Evolutionary conservation across 2,888 invertebrate genomes (phyloP), one percentile per base, ranked within the genome.

Genomic region (Yponomeuta cagnagella): DNA sequence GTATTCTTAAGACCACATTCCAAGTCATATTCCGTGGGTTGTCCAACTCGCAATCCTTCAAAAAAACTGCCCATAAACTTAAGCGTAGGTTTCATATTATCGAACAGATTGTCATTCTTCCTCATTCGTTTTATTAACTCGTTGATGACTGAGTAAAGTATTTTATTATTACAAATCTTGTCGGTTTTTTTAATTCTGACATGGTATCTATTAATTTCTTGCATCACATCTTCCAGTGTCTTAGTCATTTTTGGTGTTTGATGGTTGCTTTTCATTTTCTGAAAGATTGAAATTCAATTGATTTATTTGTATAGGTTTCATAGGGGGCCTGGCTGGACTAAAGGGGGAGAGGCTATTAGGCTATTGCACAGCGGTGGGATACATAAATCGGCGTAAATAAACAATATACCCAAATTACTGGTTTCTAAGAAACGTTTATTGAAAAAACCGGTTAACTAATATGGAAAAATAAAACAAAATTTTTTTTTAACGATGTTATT

Each of bases 21-120:
- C 30, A 87, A 80, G 73, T 87, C 87, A 70, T 83, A 87, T 75
- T 87, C 87, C 12, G 80, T 85, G 6, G 87, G 84, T 65, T 82
- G 78, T 1, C 87, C 86, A 23, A 87, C 84, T 9, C 87, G 82
- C 30, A 87, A 73, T 48, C 85, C 82, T 71, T 87, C 87, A 72
- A 81, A 87, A 73, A 86, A 87, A 72, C 87, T 87, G 3, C 87
- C 87, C 70, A 87, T 78, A 73, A 82, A 87, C 74, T 82, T 85
- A 33, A 87, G 74, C 71, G 75, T 83, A 8, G 87, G 87, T 70
- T 81, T 84, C 79, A 87, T 79, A 70, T 77, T 82, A 31, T 76
- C 71, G 71, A 87, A 87, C 65, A 86, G 76, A 31, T 73, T 73
- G 73, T 85, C 77, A 71, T 77, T 77, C 64, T 75, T 71, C 70